phyloP scores from a whole-genome alignment of 2,797 vertebrate species.

The Chelonia mydas region DNA sequence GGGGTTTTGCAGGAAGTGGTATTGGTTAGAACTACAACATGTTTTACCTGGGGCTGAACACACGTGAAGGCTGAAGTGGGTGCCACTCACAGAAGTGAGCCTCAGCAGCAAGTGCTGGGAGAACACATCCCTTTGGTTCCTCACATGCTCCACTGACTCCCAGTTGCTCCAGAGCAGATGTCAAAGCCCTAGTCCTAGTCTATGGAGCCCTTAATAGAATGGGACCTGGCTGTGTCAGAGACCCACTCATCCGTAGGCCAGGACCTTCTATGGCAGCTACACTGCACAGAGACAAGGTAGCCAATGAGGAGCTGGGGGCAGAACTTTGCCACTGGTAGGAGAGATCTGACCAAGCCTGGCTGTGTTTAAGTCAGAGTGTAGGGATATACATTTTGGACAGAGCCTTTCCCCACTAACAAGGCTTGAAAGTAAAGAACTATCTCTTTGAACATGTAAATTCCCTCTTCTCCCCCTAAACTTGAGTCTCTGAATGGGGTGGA shows the following conservation, averaged over 20 bases:
- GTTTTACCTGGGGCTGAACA: neutral
- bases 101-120: neutral
- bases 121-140: neutral
- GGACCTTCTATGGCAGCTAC: neutral
- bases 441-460: neutral
- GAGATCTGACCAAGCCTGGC: neutral
- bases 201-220: neutral
- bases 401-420: neutral
- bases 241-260: neutral
- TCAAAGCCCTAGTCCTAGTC: neutral
- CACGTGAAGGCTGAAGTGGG: neutral
- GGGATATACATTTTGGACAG: neutral
- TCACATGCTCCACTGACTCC: neutral
- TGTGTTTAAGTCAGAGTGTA: neutral
- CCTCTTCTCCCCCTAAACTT: neutral
- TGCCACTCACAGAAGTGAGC: neutral
- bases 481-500: neutral
- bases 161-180: neutral
- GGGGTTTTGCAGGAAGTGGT: neutral
- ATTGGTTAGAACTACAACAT: neutral
- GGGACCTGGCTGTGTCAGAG: neutral
- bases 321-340: rapidly evolving
- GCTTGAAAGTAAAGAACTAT: neutral
- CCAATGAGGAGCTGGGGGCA: neutral
- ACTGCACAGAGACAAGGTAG: neutral